These are phyloP conservation scores for Rhabditoides inermis DNA, from an alignment of 2,888 invertebrate genomes.

Conservation along the genomic window DNA sequence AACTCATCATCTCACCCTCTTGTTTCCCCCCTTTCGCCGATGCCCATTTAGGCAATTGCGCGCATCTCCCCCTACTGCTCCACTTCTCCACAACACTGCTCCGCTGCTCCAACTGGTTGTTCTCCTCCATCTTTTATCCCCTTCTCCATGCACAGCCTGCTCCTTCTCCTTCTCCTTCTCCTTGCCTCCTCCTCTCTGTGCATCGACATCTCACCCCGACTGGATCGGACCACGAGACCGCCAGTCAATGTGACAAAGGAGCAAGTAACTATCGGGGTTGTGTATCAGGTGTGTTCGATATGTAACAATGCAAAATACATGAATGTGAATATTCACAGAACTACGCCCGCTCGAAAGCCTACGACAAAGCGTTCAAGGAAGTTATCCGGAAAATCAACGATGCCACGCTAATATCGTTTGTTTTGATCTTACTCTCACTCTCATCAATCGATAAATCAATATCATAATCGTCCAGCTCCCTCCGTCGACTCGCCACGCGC, in stretches of 20 bases:
- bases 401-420: slow-evolving; percentile 32
- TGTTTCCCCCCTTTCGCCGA: too few species aligned
- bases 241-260: slow-evolving; percentile 68
- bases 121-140: too few species aligned
- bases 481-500: slow-evolving; percentile 25
- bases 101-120: too few species aligned
- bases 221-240: slow-evolving; percentile 80
- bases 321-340: slow-evolving; percentile 9
- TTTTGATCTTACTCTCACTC: slow-evolving; percentile 1
- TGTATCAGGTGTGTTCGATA: slow-evolving; percentile 6
- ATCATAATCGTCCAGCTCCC: slow-evolving; percentile 24
- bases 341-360: slow-evolving; percentile 36
- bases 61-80: too few species aligned
- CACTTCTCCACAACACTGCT: too few species aligned
- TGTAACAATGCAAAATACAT: not conserved
- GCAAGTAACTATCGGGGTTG: slow-evolving; percentile 1
- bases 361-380: slow-evolving; percentile 44
- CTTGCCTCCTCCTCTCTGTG: too few species aligned
- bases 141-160: too few species aligned
- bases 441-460: not conserved
- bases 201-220: too few species aligned
- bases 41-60: too few species aligned
- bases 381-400: slow-evolving; percentile 37
- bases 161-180: too few species aligned
- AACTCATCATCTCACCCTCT: too few species aligned